phyloP scores from a whole-genome alignment of 2,888 invertebrate genomes.

The Andrena hattorfiana region DNA sequence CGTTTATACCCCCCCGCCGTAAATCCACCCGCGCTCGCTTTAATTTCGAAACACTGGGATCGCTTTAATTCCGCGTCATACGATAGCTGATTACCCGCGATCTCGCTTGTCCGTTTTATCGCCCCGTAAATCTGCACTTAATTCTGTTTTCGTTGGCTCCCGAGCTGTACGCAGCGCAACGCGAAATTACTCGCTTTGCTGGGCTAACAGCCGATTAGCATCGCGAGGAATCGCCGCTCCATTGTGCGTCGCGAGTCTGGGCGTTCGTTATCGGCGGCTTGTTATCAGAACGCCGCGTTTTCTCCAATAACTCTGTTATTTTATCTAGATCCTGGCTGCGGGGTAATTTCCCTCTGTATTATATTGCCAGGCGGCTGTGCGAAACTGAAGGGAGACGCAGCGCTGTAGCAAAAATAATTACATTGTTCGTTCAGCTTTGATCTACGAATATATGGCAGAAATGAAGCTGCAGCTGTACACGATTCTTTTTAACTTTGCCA shows the following conservation, averaged over 20 bases:
- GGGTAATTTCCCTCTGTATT: too few relatives aligned
- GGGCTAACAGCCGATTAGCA: constrained; percentile 49
- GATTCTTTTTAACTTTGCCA: too few relatives aligned
- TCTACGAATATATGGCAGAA: too few relatives aligned
- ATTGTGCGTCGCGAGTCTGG: not conserved
- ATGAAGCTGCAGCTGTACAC: too few relatives aligned
- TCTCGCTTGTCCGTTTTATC: constrained; percentile 33
- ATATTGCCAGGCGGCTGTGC: too few relatives aligned
- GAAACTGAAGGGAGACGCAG: too few relatives aligned
- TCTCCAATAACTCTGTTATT: not conserved
- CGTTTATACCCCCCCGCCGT: constrained; percentile 4
- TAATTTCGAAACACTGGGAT: constrained; percentile 28
- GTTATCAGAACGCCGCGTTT: not conserved
- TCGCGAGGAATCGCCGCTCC: not conserved
- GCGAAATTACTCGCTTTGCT: constrained; percentile 33
- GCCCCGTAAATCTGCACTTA: constrained; percentile 47
- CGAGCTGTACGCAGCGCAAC: not conserved
- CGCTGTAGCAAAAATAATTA: too few relatives aligned
- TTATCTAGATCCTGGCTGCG: not conserved
- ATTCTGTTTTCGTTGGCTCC: constrained; percentile 45
- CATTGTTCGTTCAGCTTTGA: too few relatives aligned
- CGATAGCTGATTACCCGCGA: constrained; percentile 44
- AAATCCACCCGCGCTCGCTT: constrained; percentile 36
- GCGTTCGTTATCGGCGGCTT: not conserved
- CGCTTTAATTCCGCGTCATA: constrained; percentile 37